phyloP scores from a whole-genome alignment of 2,113 vertebrate genomes.

The Diadophis punctatus region DNA sequence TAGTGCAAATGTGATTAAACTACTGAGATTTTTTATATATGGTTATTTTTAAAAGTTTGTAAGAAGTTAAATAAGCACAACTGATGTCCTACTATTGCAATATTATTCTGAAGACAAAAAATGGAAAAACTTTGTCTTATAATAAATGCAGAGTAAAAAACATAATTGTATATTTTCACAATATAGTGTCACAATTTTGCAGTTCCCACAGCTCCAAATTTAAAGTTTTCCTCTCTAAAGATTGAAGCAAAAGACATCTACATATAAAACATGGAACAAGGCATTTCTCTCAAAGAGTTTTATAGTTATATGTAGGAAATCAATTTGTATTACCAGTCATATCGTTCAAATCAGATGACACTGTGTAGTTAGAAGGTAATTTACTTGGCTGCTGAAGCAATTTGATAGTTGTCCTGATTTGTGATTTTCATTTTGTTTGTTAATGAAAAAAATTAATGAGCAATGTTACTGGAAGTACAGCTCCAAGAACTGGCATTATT shows the following conservation, averaged over 20 bases:
- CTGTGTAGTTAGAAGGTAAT: slow-evolving; percentile 71
- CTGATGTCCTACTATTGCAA: background rate
- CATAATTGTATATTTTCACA: slow-evolving; percentile 16
- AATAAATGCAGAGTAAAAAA: slow-evolving; percentile 35
- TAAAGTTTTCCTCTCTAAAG: slow-evolving; percentile 13
- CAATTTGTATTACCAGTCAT: slow-evolving; percentile 73
- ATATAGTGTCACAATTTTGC: background rate
- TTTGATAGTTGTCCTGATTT: slow-evolving; percentile 76
- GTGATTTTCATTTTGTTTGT: slow-evolving; percentile 78
- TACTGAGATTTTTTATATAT: background rate
- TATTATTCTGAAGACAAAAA: background rate
- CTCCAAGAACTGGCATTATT: slow-evolving; percentile 60
- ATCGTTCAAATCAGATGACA: slow-evolving; percentile 69
- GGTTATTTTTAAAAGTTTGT: background rate
- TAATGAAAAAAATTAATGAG: slow-evolving; percentile 80
- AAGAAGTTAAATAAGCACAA: background rate
- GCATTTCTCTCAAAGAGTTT: slow-evolving; percentile 53
- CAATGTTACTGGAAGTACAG: slow-evolving; percentile 69
- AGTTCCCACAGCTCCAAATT: slow-evolving; percentile 1
- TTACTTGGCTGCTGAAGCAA: slow-evolving; percentile 68
- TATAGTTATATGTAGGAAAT: slow-evolving; percentile 68
- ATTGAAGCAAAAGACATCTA: slow-evolving; percentile 18
- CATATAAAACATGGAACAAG: slow-evolving; percentile 49
- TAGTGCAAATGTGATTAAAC: background rate
- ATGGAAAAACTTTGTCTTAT: background rate